phyloP scores from a whole-genome alignment of 92 coral and sea anemone species.

The Actinernus sp. region DNA sequence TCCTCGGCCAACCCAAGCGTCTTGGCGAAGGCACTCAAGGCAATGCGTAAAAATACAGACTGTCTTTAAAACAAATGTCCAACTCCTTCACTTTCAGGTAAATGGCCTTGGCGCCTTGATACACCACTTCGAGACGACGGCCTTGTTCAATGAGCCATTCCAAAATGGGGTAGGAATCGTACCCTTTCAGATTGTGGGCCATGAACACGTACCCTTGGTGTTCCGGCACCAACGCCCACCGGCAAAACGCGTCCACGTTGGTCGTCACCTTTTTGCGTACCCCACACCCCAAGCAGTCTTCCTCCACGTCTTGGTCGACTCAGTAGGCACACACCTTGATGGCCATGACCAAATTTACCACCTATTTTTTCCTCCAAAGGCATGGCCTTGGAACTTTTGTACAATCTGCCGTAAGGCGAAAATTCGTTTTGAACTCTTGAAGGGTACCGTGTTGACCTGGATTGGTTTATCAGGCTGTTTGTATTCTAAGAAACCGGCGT shows the following conservation, averaged over 20 bases:
- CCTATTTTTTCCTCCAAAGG: slow-evolving; percentile 57
- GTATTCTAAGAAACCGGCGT: no score
- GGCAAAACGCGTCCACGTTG: neutral
- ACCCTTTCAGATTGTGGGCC: slow-evolving; percentile 23
- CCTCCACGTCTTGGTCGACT: neutral
- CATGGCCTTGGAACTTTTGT: no score
- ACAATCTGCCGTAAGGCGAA: no score
- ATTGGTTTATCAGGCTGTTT: no score
- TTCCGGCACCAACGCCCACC: neutral
- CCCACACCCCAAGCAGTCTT: neutral
- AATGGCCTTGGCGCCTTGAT: no score
- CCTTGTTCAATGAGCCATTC: slow-evolving; percentile 23
- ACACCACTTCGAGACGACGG: slow-evolving; percentile 16
- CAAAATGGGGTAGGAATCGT: slow-evolving; percentile 7
- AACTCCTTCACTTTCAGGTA: no score
- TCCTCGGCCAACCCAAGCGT: no score
- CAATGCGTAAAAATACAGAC: no score
- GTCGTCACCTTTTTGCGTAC: neutral
- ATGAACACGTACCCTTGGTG: neutral
- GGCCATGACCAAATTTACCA: slow-evolving; percentile 35
- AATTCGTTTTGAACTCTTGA: no score
- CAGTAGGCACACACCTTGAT: slow-evolving; percentile 19
- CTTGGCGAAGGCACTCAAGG: no score
- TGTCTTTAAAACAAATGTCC: slow-evolving; percentile 37
- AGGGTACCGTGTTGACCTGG: no score